Percentiles rank a stretch among this genome's conserved stretches.
phyloP scores from a whole-genome alignment of 2,113 vertebrate species.

The Pelmatolapia mariae region DNA sequence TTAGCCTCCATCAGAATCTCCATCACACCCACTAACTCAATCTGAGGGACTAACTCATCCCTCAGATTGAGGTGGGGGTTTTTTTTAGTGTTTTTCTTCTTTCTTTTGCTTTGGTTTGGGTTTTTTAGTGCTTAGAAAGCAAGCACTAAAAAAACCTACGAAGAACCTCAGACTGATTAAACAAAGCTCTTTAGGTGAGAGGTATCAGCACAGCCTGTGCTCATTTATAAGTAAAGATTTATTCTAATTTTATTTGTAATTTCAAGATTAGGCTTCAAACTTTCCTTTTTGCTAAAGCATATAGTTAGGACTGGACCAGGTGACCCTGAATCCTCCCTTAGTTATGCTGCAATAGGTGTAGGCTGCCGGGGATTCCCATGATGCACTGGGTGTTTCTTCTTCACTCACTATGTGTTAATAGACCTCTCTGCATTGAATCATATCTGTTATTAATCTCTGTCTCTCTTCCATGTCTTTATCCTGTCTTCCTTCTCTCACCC shows the following conservation, averaged over 20 bases:
- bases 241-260: rapidly evolving
- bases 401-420: no score
- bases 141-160: rapidly evolving
- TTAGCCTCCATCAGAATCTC: background rate
- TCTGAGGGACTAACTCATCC: background rate
- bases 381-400: no score
- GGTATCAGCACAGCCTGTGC: background rate
- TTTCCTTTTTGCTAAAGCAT: no score
- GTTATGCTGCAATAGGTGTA: no score
- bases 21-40: background rate
- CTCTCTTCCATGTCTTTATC: no score
- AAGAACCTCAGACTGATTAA: background rate
- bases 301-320: no score
- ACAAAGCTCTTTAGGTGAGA: rapidly evolving
- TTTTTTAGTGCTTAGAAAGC: background rate
- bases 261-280: background rate
- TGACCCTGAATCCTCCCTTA: no score
- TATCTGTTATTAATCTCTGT: no score
- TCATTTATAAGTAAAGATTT: background rate
- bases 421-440: no score
- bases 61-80: background rate
- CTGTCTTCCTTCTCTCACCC: no score
- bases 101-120: background rate
- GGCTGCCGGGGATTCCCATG: no score
- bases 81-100: background rate